Conservation (phyloP, 2,888 invertebrate genomes). For the Taphrorychus bicolor region DNA sequence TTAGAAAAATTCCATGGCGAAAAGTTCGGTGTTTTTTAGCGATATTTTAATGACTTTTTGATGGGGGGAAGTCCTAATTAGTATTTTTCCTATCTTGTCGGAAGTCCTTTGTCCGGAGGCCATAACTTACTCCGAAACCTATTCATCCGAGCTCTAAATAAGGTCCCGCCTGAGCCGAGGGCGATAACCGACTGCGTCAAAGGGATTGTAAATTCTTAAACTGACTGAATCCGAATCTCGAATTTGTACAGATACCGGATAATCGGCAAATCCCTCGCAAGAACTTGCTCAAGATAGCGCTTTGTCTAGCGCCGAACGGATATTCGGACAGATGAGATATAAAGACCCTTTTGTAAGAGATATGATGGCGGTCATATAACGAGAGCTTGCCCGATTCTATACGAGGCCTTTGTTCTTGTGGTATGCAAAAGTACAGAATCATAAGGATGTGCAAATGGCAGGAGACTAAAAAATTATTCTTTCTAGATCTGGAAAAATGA, state of each 20-base stretch:
- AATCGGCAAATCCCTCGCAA: conserved; percentile 18
- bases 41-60: not conserved
- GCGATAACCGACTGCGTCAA: conserved; percentile 22
- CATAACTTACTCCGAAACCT: no score
- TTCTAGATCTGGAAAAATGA: no score
- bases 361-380: no score
- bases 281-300: conserved; percentile 22
- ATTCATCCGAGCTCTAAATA: not conserved
- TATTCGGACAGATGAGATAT: conserved; percentile 27
- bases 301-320: conserved; percentile 26
- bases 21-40: not conserved
- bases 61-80: not conserved
- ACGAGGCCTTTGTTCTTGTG: no score
- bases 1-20: conserved; percentile 34
- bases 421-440: no score
- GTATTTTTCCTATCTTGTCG: no score
- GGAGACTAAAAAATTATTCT: no score
- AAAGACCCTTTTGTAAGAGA: conserved; percentile 9
- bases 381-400: no score
- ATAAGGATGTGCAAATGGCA: no score
- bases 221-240: conserved; percentile 17
- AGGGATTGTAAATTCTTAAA: conserved; percentile 32
- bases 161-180: no score
- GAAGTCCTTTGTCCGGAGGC: no score
- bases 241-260: conserved; percentile 33